Evolutionary conservation across 2,113 vertebrate genomes (phyloP).

Genomic region (Gambusia affinis): DNA sequence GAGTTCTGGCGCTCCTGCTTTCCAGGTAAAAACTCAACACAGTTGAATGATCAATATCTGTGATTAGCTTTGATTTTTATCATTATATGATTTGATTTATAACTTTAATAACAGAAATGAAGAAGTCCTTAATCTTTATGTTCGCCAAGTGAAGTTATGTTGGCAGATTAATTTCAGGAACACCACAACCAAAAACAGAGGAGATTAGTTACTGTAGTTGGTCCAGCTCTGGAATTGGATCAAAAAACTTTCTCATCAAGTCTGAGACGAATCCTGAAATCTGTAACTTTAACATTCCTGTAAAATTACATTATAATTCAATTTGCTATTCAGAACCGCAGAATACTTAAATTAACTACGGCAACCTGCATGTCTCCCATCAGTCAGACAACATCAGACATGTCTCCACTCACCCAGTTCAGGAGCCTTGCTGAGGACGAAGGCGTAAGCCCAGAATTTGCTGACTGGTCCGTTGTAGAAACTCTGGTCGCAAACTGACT

Average conservation of each 20-base stretch:
- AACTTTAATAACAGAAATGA: background rate
- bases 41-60: background rate
- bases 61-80: background rate
- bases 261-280: background rate
- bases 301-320: too few relatives aligned
- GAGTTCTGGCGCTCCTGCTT: too few relatives aligned
- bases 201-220: background rate
- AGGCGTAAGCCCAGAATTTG: slow-evolving; percentile 99
- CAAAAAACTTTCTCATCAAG: background rate
- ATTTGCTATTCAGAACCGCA: background rate
- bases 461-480: slow-evolving; percentile 99
- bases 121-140: background rate
- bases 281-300: background rate
- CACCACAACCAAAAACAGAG: background rate
- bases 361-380: background rate
- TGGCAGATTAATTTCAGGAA: background rate
- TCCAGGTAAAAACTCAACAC: too few relatives aligned
- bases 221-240: background rate
- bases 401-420: slow-evolving; percentile 90
- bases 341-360: too few relatives aligned
- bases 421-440: slow-evolving; percentile 98
- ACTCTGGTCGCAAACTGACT: slow-evolving; percentile 98
- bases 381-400: background rate
- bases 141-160: background rate
- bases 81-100: background rate